Evolutionary conservation across 2,113 vertebrate genomes (phyloP), one percentile per base, ranked within the genome.

Genomic region (Mystacornis crossleyi): DNA sequence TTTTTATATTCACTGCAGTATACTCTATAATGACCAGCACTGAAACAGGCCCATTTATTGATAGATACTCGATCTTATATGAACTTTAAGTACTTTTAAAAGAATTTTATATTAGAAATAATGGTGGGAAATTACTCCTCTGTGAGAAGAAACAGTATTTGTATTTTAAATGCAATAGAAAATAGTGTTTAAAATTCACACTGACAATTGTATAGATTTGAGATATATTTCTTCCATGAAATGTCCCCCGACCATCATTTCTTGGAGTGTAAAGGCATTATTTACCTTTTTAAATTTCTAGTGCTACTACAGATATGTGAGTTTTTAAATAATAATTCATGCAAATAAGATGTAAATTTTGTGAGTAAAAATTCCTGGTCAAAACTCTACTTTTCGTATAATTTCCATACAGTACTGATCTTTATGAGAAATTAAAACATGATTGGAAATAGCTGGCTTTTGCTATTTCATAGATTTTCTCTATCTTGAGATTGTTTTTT

Each of bases 221-320:
- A 65, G 28, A 45, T 8, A 15, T 31, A 55, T 75, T 81, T 51
- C 29, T 61, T 61, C 19, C 3, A 5, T 66, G 21, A 85, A 66
- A 62, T 73, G 12, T 43, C 14, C 12, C 9, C 17, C 11, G 4
- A 6, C 29, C 8, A 38, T 86, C 1, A 9, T 54, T 78, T 80
- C 18, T 51, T 34, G 19, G 17, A 53, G 18, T 62, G 13, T 19
- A n/a, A 84, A 42, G 54, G 4, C 14, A 51, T 51, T 69, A 40
- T 40, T 78, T 82, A 24, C 4, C 18, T 85, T 80, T 43, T 38
- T 0, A 16, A 50, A 45, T 18, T 57, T 77, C 48, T 69, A 53
- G 19, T 75, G 11, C 31, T 89, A 10, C 34, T 47, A 20, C 10
- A 60, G 31, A 48, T 1, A 1, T 1, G 3, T 12, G 8, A 0